Conservation (phyloP, 2,797 vertebrate genomes). For the Coccyzus lansbergi region DNA sequence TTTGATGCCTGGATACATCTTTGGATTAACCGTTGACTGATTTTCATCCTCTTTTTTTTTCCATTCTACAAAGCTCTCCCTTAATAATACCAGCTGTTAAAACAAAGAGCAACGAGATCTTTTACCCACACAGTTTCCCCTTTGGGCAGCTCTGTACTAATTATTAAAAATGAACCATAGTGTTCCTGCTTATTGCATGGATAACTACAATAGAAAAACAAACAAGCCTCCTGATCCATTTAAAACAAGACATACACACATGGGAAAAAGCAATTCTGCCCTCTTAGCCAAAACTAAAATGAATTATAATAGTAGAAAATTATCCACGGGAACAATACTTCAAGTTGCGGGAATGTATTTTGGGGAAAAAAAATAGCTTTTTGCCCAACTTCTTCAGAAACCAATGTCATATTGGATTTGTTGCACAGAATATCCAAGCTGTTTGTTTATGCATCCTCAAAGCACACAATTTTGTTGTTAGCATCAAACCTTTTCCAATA, state of each 20-base stretch:
- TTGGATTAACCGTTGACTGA: conserved; percentile 41
- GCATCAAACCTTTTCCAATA: background rate
- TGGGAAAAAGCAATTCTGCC: background rate
- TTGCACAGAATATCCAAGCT: background rate
- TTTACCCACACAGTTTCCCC: conserved; percentile 21
- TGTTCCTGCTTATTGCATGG: background rate
- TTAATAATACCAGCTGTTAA: conserved; percentile 68
- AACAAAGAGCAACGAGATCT: conserved; percentile 33
- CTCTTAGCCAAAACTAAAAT: background rate
- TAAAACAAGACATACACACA: background rate
- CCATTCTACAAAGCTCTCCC: background rate
- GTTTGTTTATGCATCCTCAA: background rate
- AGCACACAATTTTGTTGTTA: fast-evolving
- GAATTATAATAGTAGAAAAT: background rate
- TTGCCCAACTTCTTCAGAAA: background rate
- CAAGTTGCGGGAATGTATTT: background rate
- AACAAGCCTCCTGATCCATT: background rate
- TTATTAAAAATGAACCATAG: conserved; percentile 42
- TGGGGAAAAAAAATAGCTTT: background rate
- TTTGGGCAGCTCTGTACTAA: conserved; percentile 41
- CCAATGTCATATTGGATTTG: background rate
- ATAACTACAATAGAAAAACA: conserved; percentile 26
- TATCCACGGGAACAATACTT: background rate
- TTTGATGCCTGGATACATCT: conserved; percentile 25
- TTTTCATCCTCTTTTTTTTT: conserved; percentile 13